Evolutionary conservation across 2,888 invertebrate genomes (phyloP).

Genomic region (Ceramica pisi): DNA sequence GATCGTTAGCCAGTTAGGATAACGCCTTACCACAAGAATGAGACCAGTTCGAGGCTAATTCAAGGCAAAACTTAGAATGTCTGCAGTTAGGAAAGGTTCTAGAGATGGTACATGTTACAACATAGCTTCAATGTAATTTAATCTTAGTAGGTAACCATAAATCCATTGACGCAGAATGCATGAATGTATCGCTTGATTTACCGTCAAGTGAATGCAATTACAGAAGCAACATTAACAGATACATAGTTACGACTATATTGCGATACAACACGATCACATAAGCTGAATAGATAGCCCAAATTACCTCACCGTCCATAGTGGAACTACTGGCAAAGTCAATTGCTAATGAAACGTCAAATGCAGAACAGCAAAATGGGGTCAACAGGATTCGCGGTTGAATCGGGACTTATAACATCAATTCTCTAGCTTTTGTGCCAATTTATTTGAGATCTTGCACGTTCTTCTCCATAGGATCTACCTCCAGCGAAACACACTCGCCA

Average conservation of each 20-base stretch:
- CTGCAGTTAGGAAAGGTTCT: neutral
- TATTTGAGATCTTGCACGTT: too few species aligned
- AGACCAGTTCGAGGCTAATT: neutral
- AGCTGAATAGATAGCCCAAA: neutral
- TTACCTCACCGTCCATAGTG: neutral
- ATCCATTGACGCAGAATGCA: neutral
- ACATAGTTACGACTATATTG: constrained; percentile 36
- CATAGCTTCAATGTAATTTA: too few species aligned
- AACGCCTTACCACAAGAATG: neutral
- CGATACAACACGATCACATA: constrained; percentile 6
- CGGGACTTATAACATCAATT: too few species aligned
- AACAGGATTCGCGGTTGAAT: neutral
- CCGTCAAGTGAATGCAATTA: constrained; percentile 19
- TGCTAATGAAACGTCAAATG: constrained; percentile 5
- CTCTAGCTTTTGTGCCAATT: too few species aligned
- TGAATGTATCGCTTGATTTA: constrained; percentile 2
- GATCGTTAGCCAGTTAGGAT: too few species aligned
- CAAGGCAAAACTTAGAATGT: neutral
- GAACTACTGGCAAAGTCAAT: neutral
- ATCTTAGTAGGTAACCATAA: constrained; percentile 1
- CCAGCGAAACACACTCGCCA: too few species aligned
- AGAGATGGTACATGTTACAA: neutral
- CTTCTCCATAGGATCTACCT: too few species aligned
- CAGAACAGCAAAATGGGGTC: neutral
- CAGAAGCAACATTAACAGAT: constrained; percentile 14